phyloP scores from a whole-genome alignment of 2,888 invertebrate genomes.

The Drosophila limbata region DNA sequence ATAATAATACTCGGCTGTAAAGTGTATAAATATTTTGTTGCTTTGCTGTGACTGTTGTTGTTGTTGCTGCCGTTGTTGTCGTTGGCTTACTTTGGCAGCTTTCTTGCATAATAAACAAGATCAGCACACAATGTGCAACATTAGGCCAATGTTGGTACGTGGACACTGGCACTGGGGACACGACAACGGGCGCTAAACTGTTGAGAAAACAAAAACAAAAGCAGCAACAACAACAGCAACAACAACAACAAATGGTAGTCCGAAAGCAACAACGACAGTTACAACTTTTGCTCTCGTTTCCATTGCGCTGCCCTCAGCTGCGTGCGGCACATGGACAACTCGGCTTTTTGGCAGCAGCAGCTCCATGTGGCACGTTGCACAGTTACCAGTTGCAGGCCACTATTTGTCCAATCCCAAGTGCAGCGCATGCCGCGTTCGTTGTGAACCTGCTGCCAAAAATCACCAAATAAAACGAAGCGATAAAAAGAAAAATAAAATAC shows the following conservation, averaged over 20 bases:
- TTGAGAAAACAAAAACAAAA: conserved; percentile 58
- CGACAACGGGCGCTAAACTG: conserved; percentile 74
- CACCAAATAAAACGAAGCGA: conserved; percentile 11
- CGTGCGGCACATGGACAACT: conserved; percentile 71
- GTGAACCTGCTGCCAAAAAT: conserved; percentile 67
- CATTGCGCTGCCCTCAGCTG: conserved; percentile 51
- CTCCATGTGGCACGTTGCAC: conserved; percentile 40
- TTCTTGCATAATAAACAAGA: conserved; percentile 81
- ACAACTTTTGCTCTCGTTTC: conserved; percentile 75
- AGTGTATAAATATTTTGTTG: conserved; percentile 11
- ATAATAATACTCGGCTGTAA: neutral
- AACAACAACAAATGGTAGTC: conserved; percentile 19
- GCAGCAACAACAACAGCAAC: conserved; percentile 24
- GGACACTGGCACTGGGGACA: conserved; percentile 69
- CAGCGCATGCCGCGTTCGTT: conserved; percentile 64
- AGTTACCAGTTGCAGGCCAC: conserved; percentile 9
- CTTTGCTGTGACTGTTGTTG: neutral
- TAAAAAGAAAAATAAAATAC: conserved; percentile 32
- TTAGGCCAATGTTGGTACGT: conserved; percentile 80
- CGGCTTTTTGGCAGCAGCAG: conserved; percentile 39
- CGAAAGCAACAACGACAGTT: conserved; percentile 22
- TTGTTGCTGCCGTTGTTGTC: conserved; percentile 35
- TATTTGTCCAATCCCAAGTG: conserved; percentile 50
- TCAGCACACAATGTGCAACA: conserved; percentile 81
- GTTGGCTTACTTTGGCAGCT: conserved; percentile 75